These are phyloP conservation scores for Corydoras maculifer DNA, from an alignment of 2,113 vertebrate species.

Conservation along the genomic window DNA sequence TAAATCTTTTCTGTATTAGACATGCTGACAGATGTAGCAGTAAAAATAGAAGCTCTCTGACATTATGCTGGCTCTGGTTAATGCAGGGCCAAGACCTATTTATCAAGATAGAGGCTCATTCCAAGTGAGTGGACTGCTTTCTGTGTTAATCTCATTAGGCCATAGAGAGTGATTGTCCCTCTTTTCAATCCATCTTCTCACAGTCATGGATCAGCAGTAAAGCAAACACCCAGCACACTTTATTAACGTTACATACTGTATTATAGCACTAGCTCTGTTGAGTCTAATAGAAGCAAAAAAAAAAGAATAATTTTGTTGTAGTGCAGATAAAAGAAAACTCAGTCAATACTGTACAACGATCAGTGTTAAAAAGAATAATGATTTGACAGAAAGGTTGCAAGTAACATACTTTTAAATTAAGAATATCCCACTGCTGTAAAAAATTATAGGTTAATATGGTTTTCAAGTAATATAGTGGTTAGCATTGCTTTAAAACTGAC, in stretches of 20 bases:
- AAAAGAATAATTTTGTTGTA: not conserved
- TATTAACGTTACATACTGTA: constrained; percentile 27
- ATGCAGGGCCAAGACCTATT: constrained; percentile 5
- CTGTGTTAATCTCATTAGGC: constrained; percentile 35
- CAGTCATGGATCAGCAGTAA: constrained; percentile 32
- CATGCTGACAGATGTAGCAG: not conserved
- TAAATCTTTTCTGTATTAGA: constrained; percentile 2
- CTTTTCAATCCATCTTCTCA: constrained; percentile 26
- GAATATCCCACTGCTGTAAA: too few relatives aligned
- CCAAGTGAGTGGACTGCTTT: constrained; percentile 21
- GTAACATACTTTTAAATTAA: too few relatives aligned
- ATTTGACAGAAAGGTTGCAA: too few relatives aligned
- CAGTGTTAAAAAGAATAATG: too few relatives aligned
- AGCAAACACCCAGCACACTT: constrained; percentile 24
- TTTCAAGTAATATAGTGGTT: too few relatives aligned
- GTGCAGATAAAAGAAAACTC: not conserved
- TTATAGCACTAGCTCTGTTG: not conserved
- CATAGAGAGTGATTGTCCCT: constrained; percentile 29
- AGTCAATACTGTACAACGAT: not conserved
- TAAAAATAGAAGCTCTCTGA: constrained; percentile 15
- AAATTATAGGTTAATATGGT: too few relatives aligned
- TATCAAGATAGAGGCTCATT: constrained; percentile 30
- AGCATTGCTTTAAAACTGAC: too few relatives aligned
- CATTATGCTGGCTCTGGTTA: constrained; percentile 14
- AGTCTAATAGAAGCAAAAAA: not conserved